Conservation (phyloP, 2,888 invertebrate genomes). For the Alcis repandata region DNA sequence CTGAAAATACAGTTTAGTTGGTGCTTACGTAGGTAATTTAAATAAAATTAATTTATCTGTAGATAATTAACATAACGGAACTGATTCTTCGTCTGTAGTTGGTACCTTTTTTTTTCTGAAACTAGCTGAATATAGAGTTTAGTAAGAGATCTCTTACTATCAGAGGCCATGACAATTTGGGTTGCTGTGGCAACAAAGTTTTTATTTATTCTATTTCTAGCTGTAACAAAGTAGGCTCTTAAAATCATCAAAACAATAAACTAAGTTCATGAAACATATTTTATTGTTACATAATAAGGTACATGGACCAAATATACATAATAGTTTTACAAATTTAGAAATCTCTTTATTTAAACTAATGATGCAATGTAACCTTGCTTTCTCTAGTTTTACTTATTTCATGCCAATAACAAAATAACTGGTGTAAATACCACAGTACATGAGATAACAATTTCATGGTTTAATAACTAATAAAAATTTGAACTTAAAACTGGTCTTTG, state of each 20-base stretch:
- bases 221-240: too few species aligned
- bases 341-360: conserved; percentile 43
- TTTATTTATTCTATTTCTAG: too few species aligned
- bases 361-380: conserved; percentile 47
- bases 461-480: conserved; percentile 1
- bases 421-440: conserved; percentile 33
- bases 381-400: conserved; percentile 42
- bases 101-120: too few species aligned
- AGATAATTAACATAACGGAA: too few species aligned
- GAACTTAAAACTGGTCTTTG: conserved; percentile 14
- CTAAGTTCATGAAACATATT: conserved; percentile 48
- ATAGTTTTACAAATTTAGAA: conserved; percentile 64
- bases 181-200: too few species aligned
- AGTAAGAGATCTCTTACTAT: too few species aligned
- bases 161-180: too few species aligned
- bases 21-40: too few species aligned
- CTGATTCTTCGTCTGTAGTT: too few species aligned
- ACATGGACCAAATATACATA: conserved; percentile 68
- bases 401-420: conserved; percentile 42
- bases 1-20: too few species aligned
- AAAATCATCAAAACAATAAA: conserved; percentile 7
- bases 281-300: conserved; percentile 57
- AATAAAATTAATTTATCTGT: too few species aligned
- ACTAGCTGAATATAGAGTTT: too few species aligned
- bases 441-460: conserved; percentile 30